Percentiles rank a stretch among this genome's conserved stretches.
Conservation (phyloP, 2,797 vertebrate species). For the Gymnodraco acuticeps region DNA sequence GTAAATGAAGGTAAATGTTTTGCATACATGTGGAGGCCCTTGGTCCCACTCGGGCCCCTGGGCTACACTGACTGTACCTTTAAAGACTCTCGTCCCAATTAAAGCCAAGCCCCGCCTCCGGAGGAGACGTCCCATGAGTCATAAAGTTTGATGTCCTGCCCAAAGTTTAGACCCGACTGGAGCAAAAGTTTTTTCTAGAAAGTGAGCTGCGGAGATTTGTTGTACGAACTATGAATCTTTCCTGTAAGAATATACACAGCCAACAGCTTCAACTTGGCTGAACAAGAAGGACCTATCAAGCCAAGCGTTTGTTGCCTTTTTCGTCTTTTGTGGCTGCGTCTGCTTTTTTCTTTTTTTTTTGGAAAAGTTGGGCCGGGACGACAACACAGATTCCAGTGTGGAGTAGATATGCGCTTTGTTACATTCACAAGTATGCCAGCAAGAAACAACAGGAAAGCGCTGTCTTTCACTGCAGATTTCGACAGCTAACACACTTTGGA, state of each 20-base stretch:
- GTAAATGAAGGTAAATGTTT: not conserved
- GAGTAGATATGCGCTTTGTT: conserved; percentile 84
- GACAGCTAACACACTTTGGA: conserved; percentile 75
- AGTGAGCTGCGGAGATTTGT: conserved; percentile 85
- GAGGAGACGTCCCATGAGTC: conserved; percentile 84
- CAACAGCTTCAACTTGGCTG: conserved; percentile 4
- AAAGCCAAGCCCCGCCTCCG: conserved; percentile 74
- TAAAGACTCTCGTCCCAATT: conserved; percentile 80
- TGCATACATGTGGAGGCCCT: not conserved
- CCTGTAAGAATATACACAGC: not conserved
- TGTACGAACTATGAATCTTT: conserved; percentile 43
- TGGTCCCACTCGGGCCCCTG: conserved; percentile 2
- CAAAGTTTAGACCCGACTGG: conserved; percentile 84
- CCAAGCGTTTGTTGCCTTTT: conserved; percentile 25
- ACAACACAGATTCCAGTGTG: conserved; percentile 69
- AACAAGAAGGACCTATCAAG: conserved; percentile 6
- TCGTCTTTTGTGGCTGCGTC: conserved; percentile 40
- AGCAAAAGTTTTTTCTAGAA: conserved; percentile 72
- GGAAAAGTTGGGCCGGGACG: conserved; percentile 56
- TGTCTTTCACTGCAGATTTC: conserved; percentile 65
- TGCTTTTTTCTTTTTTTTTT: conserved; percentile 33
- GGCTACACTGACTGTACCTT: conserved; percentile 72
- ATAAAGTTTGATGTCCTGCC: conserved; percentile 88
- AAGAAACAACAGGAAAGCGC: conserved; percentile 65
- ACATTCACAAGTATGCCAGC: conserved; percentile 76